phyloP scores from a whole-genome alignment of 2,113 vertebrate genomes.

The Calyptomena viridis region DNA sequence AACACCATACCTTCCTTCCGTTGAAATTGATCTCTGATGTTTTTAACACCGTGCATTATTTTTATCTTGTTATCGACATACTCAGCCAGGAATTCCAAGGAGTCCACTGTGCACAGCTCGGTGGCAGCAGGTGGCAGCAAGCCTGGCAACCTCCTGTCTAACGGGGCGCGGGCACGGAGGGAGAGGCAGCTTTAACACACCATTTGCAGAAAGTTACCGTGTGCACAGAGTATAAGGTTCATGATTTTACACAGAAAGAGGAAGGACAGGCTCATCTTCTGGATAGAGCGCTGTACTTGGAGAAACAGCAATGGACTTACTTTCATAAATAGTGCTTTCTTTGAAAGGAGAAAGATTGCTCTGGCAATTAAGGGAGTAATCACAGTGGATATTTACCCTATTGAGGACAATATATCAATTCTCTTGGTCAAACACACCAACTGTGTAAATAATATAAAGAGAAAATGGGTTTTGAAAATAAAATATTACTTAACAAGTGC shows the following conservation, averaged over 20 bases:
- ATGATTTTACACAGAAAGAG: background rate
- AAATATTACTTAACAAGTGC: slow-evolving; percentile 45
- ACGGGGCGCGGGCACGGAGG: background rate
- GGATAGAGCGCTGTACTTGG: background rate
- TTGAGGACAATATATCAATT: slow-evolving; percentile 54
- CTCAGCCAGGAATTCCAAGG: slow-evolving; percentile 3
- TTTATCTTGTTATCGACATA: slow-evolving; percentile 54
- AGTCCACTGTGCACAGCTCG: background rate
- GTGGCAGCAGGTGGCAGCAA: background rate
- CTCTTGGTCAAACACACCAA: slow-evolving; percentile 37
- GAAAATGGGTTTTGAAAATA: slow-evolving; percentile 51
- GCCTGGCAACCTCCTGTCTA: background rate
- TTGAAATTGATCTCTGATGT: slow-evolving; percentile 18
- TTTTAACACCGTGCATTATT: slow-evolving; percentile 27
- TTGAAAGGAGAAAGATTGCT: background rate
- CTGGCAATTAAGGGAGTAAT: slow-evolving; percentile 45
- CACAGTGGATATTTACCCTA: slow-evolving; percentile 40
- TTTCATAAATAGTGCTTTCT: background rate
- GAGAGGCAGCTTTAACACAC: background rate
- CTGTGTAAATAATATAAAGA: slow-evolving; percentile 37
- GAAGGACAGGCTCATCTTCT: background rate
- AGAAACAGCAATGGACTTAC: background rate
- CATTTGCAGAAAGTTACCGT: background rate
- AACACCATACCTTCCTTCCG: background rate
- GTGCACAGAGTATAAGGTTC: background rate